These are phyloP conservation scores for Cheilosia scutellata DNA, from an alignment of 2,888 invertebrate species.

Conservation along the genomic window DNA sequence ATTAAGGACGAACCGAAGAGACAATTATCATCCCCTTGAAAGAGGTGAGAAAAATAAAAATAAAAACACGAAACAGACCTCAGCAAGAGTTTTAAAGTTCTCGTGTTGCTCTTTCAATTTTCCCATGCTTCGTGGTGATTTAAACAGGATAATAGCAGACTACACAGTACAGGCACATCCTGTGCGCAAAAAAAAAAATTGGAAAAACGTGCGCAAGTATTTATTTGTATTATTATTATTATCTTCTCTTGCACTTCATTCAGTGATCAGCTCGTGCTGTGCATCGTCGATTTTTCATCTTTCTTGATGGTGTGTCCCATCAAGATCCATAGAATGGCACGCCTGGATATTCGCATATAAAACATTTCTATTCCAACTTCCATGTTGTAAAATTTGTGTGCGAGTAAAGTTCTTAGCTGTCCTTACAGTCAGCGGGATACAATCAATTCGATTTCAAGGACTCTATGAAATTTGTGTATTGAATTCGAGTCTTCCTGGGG, in stretches of 20 bases:
- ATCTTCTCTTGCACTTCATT: slow-evolving; percentile 42
- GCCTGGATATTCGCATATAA: slow-evolving; percentile 47
- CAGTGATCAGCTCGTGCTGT: slow-evolving; percentile 61
- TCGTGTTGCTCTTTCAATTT: slow-evolving; percentile 25
- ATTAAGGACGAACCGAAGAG: slow-evolving; percentile 44
- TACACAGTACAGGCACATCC: slow-evolving; percentile 45
- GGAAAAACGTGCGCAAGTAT: slow-evolving; percentile 65
- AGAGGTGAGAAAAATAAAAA: slow-evolving; percentile 35
- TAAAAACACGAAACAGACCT: slow-evolving; percentile 1
- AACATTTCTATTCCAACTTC: slow-evolving; percentile 36
- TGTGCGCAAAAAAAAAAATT: slow-evolving; percentile 1
- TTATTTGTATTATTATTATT: slow-evolving; percentile 68
- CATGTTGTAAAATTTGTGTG: neutral
- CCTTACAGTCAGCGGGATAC: slow-evolving; percentile 57
- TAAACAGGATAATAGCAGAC: slow-evolving; percentile 60
- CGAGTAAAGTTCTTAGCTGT: slow-evolving; percentile 8
- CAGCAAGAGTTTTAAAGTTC: slow-evolving; percentile 39
- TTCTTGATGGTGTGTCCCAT: slow-evolving; percentile 5
- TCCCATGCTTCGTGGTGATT: slow-evolving; percentile 51
- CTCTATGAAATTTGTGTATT: slow-evolving; percentile 46
- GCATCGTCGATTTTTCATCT: slow-evolving; percentile 30
- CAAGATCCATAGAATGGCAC: slow-evolving; percentile 49
- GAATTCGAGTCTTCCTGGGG: slow-evolving; percentile 5
- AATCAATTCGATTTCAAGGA: slow-evolving; percentile 65
- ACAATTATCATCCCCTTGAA: slow-evolving; percentile 44